phyloP scores from a whole-genome alignment of 2,888 invertebrate species.

The Tubiluchus corallicola region DNA sequence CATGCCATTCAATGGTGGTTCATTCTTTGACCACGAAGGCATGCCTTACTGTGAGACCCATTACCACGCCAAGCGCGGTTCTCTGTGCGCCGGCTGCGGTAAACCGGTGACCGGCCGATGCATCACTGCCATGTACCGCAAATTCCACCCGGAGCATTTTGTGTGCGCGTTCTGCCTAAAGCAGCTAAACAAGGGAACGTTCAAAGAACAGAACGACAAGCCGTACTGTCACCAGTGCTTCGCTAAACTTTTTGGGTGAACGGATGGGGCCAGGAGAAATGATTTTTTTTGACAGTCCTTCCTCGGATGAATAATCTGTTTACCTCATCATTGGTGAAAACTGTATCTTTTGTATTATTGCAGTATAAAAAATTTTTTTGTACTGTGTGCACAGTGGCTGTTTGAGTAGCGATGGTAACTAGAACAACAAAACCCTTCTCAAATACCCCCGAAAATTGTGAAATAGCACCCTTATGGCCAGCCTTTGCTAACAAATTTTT shows the following conservation, averaged over 20 bases:
- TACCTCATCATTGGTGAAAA: too few relatives aligned
- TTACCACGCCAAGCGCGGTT: conserved; percentile 90
- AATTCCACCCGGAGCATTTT: conserved; percentile 99
- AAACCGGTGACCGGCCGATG: conserved; percentile 76
- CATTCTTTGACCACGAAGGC: conserved; percentile 96
- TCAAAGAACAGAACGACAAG: conserved; percentile 96
- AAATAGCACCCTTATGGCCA: too few relatives aligned
- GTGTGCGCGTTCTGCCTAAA: conserved; percentile 97
- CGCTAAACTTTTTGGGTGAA: conserved; percentile 78
- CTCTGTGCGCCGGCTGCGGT: conserved; percentile 90
- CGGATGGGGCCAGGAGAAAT: conserved; percentile 7
- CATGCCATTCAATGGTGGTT: conserved; percentile 86
- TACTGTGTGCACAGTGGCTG: too few relatives aligned
- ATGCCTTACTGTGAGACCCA: conserved; percentile 97
- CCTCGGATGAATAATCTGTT: too few relatives aligned
- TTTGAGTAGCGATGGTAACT: too few relatives aligned
- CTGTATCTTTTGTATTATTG: too few relatives aligned
- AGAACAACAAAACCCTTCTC: too few relatives aligned
- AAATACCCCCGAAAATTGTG: too few relatives aligned
- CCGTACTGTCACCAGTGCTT: conserved; percentile 97
- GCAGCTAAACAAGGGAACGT: conserved; percentile 95
- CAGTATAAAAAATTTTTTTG: too few relatives aligned
- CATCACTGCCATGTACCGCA: conserved; percentile 96
- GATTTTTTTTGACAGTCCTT: too few relatives aligned
- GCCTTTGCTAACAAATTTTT: too few relatives aligned